Evolutionary conservation across 35 echinoderm and acorn worm genomes (phyloP).

Genomic region (Nesometra sesokonis): DNA sequence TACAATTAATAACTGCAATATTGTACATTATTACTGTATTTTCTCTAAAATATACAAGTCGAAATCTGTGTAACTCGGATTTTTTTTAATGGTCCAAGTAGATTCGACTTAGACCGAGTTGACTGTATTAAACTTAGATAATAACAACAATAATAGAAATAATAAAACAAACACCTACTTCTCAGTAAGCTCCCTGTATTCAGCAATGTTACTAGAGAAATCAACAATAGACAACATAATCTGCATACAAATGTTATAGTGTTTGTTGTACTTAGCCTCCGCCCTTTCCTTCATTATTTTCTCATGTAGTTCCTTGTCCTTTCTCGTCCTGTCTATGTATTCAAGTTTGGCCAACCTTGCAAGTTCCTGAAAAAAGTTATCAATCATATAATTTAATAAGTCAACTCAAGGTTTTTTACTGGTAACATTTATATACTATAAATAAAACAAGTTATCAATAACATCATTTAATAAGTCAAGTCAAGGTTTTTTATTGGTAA

Average conservation of each 20-base stretch:
- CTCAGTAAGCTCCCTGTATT: constrained; percentile 95
- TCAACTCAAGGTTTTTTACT: no score
- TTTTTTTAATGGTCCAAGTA: no score
- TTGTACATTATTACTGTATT: no score
- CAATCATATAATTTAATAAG: neutral
- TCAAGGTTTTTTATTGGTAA: no score
- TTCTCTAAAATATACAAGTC: no score
- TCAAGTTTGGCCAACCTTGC: constrained; percentile 78
- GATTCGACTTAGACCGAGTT: no score
- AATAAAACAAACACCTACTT: constrained; percentile 41
- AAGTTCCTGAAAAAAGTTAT: constrained; percentile 51
- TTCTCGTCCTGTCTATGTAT: constrained; percentile 75
- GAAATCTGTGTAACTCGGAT: no score
- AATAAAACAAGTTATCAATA: no score
- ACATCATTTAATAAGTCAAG: no score
- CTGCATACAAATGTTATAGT: constrained; percentile 60
- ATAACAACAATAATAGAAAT: neutral
- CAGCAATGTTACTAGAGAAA: constrained; percentile 85
- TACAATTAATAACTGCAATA: no score
- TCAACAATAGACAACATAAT: constrained; percentile 88
- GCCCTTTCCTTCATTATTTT: constrained; percentile 83
- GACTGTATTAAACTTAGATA: no score
- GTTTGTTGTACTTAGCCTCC: constrained; percentile 83
- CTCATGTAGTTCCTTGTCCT: constrained; percentile 92
- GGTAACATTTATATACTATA: no score